Evolutionary conservation across 2,888 invertebrate genomes (phyloP), one percentile per base, ranked within the genome.

Genomic region (Ochropacha duplaris): DNA sequence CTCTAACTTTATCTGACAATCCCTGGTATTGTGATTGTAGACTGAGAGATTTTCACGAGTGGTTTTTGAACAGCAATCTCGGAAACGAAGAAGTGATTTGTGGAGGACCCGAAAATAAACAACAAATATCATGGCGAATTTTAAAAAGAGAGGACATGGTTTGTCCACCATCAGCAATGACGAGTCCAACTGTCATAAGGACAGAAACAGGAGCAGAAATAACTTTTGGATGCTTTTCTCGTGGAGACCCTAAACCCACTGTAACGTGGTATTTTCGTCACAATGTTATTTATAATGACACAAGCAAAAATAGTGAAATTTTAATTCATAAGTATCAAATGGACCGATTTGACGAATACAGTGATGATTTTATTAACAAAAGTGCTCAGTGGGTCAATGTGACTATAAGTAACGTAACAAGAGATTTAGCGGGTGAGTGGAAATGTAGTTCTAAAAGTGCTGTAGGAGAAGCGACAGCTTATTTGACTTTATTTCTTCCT

Each of bases 21-120:
- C 97, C 96, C 8, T 98, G 98, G 98, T 94, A 94, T 68, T 98
- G 98, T 83, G 97, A 98, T 86, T 98, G 98, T 85, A 95, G 96
- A 71, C 86, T 98, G 64, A 94, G 96, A 55, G 95, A 95, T 52
- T 97, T 98, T 74, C 95, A 97, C 54, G 95, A 95, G 66, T 98
- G 98, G 97, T 95, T 97, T 79, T 91, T 97, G 22, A 93, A 94
- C 57, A 95, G 95, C 69, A 97, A 97, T 76, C 92, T 98, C 34
- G 95, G 96, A 60, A 96, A 96, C 57, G 94, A 95, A 64, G 94
- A 96, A 49, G 94, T 97, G 28, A 93, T 94, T 36, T 97, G 97
- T 76, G 92, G 93, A 22, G 95, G 95, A 14, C 98, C 98, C 2
- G 90, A 93, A 50, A 93, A 94, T 61, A 91, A 96, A 57, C 92